Percentiles rank a stretch among this genome's conserved stretches.
These are phyloP conservation scores for Taeniopygia guttata DNA, from an alignment of 2,797 vertebrate genomes.

Conservation along the genomic window DNA sequence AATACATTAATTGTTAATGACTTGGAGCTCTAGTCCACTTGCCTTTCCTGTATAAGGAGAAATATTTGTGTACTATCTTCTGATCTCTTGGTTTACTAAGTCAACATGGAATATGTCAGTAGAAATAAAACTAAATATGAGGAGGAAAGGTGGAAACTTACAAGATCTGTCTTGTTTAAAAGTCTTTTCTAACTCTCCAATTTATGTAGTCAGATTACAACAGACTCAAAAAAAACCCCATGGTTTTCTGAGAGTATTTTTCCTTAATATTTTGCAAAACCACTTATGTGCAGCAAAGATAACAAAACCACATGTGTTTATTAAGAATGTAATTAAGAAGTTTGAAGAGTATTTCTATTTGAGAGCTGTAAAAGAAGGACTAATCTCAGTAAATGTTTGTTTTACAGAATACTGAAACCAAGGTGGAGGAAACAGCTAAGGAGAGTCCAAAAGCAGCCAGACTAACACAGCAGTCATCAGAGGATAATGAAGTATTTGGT, in stretches of 20 bases:
- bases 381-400: not conserved
- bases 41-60: not conserved
- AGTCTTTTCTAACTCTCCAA: not conserved
- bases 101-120: not conserved
- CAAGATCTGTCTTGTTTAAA: not conserved
- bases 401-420: slow-evolving; percentile 58
- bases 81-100: not conserved
- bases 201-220: not conserved
- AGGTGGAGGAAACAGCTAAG: slow-evolving; percentile 41
- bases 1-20: not conserved
- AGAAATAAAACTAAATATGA: not conserved
- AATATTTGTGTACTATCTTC: not conserved
- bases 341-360: not conserved
- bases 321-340: not conserved
- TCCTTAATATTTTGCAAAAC: not conserved
- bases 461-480: slow-evolving; percentile 60
- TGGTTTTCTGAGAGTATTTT: not conserved
- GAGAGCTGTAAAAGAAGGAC: not conserved
- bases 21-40: not conserved
- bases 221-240: not conserved
- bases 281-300: not conserved
- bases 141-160: not conserved
- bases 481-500: slow-evolving; percentile 80
- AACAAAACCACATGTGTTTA: not conserved
- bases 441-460: not conserved